Conservation (phyloP, 2,888 invertebrate genomes). For the Drosophila meridiana region DNA sequence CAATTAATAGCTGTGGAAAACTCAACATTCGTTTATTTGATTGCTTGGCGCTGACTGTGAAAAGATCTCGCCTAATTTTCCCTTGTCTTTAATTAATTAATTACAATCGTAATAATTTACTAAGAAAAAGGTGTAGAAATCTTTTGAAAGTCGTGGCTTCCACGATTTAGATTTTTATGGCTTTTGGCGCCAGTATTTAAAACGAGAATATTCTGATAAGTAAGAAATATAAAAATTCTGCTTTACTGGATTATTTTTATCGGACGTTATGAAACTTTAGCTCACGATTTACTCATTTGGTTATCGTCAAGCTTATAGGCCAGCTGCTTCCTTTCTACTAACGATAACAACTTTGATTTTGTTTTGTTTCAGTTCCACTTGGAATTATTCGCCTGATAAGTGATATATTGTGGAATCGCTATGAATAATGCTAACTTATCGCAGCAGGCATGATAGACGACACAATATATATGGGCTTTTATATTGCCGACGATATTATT, state of each 20-base stretch:
- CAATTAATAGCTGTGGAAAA: slow-evolving; percentile 78
- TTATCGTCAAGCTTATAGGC: slow-evolving; percentile 51
- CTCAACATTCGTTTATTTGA: slow-evolving; percentile 58
- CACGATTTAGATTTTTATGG: slow-evolving; percentile 33
- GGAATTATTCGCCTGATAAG: slow-evolving; percentile 40
- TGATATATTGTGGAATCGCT: slow-evolving; percentile 30
- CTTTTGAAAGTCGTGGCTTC: slow-evolving; percentile 46
- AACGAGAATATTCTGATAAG: slow-evolving; percentile 44
- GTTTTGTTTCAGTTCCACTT: slow-evolving; percentile 22
- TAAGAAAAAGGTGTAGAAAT: slow-evolving; percentile 24
- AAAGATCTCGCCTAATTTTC: slow-evolving; percentile 77
- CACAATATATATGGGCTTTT: not conserved
- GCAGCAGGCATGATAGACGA: slow-evolving; percentile 10
- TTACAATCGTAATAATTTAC: slow-evolving; percentile 53
- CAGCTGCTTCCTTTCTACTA: slow-evolving; percentile 49
- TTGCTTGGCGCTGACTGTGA: slow-evolving; percentile 58
- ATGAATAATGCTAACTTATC: slow-evolving; percentile 64
- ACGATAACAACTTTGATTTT: slow-evolving; percentile 44
- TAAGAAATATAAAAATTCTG: slow-evolving; percentile 8
- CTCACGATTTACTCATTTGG: slow-evolving; percentile 30
- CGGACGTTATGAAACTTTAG: slow-evolving; percentile 32
- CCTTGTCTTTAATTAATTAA: slow-evolving; percentile 74
- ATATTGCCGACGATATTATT: not conserved
- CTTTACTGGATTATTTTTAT: slow-evolving; percentile 14
- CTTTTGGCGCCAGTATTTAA: slow-evolving; percentile 54